Base-by-base conservation (phyloP, 2,888 invertebrate species). In the Caenorhabditis panamensis region DNA sequence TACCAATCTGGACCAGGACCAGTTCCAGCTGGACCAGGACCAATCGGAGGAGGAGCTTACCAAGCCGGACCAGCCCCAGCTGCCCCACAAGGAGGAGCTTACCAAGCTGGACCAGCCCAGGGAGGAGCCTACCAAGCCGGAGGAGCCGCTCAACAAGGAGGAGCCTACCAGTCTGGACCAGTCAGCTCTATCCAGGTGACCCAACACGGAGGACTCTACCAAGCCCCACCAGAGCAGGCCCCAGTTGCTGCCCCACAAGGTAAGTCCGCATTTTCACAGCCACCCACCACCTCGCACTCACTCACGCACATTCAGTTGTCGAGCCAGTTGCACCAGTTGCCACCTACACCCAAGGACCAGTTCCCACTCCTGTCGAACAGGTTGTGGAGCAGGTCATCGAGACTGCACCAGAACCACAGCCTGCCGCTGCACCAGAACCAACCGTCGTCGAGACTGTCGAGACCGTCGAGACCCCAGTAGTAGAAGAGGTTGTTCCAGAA, bases 161-260 rank as follows among this genome's bases (percentile, higher is more conserved):
- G 44, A 71, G 72, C 67, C 47, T 73, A 82, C 67, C 78, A 78
- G 59, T 61, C 68, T n/a, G 82, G 78, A 58, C 82, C 78, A 61
- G 71, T 72, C 58, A 80, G 69, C 76, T 78, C 79, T 9, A 73
- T 79, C 13, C 71, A 77, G 28, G 69, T 72, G 44, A 79, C 80
- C n/a, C 77, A 76, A 44, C 66, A 73, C 62, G 72, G 72, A 54
- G 73, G 61, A 61, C 61, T 56, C 47, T 69, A 66, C 41, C 56
- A 76, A 16, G 37, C 69, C 0, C 37, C 69, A 22, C 71, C 71
- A 61, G 59, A 59, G 41, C 66, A 66, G 67, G 53, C 61, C 20
- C 54, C 54, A 54, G 54, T 54, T 16, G 54, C 54, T 47, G 68
- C 64, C 31, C 75, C 76, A 64, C 63, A 69, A 62, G 77, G 78